Evolutionary conservation across 1,140 invertebrate genomes (phyloP), one percentile per base, ranked within the genome.

Genomic region (Pygmarrhopalites habei): DNA sequence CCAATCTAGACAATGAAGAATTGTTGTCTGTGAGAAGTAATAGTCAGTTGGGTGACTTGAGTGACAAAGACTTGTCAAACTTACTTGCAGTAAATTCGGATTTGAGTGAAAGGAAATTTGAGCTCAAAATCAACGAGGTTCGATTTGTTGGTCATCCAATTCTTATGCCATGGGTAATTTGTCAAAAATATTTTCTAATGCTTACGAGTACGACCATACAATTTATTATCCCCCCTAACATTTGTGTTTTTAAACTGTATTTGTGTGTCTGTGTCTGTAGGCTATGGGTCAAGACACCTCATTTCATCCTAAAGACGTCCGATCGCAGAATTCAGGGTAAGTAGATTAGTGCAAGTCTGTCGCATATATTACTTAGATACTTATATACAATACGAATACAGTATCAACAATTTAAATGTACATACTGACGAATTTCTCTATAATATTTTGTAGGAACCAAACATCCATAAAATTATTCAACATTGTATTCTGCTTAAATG

Each of bases 111-210:
- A 80, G 83, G 49, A 94, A 94, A 75, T 93, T 95, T 79, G 92
- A 96, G 76, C 76, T 96, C 0, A 95, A 96, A 81, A 86, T 96
- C 0, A 95, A 96, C 77, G 90, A 95, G 82, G 89, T 96, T 0
- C 79, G 91, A 43, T 96, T 96, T 79, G 89, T 96, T 25, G 92
- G 92, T 7, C 92, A 94, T 78, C 94, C 94, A 0, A 90, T 89
- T 1, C 74, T 87, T 23, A 78, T 94, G 25, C 82, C n/a, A n/a
- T n/a, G n/a, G n/a, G n/a, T n/a, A n/a, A n/a, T n/a, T n/a, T n/a
- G n/a, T n/a, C n/a, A n/a, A n/a, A n/a, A n/a, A n/a, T n/a, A n/a
- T n/a, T n/a, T n/a, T n/a, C n/a, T n/a, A n/a, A n/a, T n/a, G n/a
- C n/a, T n/a, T n/a, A n/a, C n/a, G n/a, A n/a, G n/a, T n/a, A n/a